Evolutionary conservation across 2,797 vertebrate genomes (phyloP).

Genomic region (Spea hammondii): DNA sequence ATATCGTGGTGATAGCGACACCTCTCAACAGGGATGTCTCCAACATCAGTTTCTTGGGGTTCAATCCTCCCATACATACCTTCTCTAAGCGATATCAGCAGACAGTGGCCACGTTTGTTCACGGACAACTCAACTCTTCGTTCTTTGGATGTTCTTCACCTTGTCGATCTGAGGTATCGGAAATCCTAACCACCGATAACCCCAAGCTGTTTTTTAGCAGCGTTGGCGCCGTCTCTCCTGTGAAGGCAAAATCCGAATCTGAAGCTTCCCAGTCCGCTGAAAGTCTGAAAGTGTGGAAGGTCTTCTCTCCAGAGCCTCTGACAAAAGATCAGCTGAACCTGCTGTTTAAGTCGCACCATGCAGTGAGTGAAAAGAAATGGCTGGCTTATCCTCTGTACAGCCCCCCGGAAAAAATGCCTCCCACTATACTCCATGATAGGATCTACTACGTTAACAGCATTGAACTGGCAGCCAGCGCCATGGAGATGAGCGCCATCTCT

Average conservation of each 20-base stretch:
- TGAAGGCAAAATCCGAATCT: constrained; percentile 46
- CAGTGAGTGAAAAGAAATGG: constrained; percentile 73
- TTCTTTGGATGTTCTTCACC: constrained; percentile 71
- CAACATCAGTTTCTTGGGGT: constrained; percentile 80
- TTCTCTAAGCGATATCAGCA: constrained; percentile 76
- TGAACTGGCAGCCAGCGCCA: constrained; percentile 84
- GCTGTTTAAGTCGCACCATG: constrained; percentile 81
- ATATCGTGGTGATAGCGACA: constrained; percentile 83
- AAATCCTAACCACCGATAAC: constrained; percentile 75
- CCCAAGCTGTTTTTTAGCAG: constrained; percentile 73
- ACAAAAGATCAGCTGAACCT: constrained; percentile 71
- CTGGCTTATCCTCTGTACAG: constrained; percentile 81
- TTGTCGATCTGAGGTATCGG: constrained; percentile 62
- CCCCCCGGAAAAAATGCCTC: constrained; percentile 71
- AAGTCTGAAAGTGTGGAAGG: constrained; percentile 74
- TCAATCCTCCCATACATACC: constrained; percentile 75
- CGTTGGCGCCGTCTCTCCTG: constrained; percentile 68
- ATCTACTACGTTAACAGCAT: constrained; percentile 85
- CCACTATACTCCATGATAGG: constrained; percentile 78
- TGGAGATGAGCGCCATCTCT: constrained; percentile 88
- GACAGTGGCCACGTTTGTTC: constrained; percentile 79
- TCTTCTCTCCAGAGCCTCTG: constrained; percentile 76
- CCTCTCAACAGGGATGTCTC: constrained; percentile 78
- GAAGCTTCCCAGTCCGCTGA: not conserved
- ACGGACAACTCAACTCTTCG: constrained; percentile 81